Evolutionary conservation across 2,113 vertebrate species (phyloP), one percentile per base, ranked within the genome.

Genomic region (Zapornia atra): DNA sequence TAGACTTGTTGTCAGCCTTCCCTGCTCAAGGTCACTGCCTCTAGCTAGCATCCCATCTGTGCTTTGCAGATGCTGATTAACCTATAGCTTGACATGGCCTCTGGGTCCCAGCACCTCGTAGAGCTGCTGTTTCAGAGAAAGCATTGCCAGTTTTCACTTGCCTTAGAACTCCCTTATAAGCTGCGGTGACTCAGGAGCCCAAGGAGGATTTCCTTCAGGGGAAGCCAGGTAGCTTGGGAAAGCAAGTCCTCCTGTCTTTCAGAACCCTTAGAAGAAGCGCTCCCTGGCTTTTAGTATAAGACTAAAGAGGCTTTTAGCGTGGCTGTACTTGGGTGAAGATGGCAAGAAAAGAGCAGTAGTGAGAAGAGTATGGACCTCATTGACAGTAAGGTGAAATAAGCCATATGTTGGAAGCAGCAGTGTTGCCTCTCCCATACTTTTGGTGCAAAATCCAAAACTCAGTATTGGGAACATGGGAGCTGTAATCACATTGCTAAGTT

Each of bases 11-110:
- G 40, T 93, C 68, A 68, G 61, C 56, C 44, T 87, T 92, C 66
- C 51, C 16, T 61, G 57, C 66, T 87, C 73, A 95, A 96, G 94
- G 94, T 95, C 91, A 69, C 44, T 89, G 76, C 77, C 83, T 78
- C n/a, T 89, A 57, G 75, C 90, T 80, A 44, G 63, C 13, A 64
- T 34, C 61, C 89, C 86, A 79, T 86, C 91, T 91, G 93, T 60
- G 83, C 89, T 92, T 66, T 86, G 73, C 77, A 92, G 73, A 48
- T 84, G 69, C 69, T 63, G 72, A 81, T 91, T 90, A 90, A 88
- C 88, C 54, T 73, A 4, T 51, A 38, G 68, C 44, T 95, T 84
- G 64, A 1, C 60, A 33, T 68, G 48, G 42, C 42, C 94, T 33
- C 50, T 85, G 59, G 26, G 34, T 76, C 75, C 57, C 38, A 33